phyloP scores from a whole-genome alignment of 2,113 vertebrate species.

The Xyrauchen texanus region DNA sequence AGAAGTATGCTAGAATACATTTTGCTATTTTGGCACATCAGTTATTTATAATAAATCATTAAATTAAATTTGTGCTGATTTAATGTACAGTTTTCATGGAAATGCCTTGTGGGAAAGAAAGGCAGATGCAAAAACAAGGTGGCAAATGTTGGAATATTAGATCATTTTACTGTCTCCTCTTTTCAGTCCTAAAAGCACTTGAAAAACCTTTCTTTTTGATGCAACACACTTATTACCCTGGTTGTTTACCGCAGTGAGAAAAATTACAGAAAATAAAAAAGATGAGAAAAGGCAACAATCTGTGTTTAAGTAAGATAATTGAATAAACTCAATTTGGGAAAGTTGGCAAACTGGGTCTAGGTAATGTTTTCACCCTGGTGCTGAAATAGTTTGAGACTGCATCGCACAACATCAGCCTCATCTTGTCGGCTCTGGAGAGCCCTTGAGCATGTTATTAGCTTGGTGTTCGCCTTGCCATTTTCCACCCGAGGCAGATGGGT shows the following conservation, averaged over 20 bases:
- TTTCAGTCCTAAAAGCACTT: conserved; percentile 29
- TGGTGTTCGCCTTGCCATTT: conserved; percentile 94
- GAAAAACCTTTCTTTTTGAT: not conserved
- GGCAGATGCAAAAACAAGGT: conserved; percentile 7
- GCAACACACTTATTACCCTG: conserved; percentile 20
- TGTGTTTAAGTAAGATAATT: conserved; percentile 64
- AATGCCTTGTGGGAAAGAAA: conserved; percentile 10
- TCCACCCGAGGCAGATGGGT: conserved; percentile 99
- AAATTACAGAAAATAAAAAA: conserved; percentile 15
- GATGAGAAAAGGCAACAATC: conserved; percentile 40
- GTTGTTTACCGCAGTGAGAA: conserved; percentile 20
- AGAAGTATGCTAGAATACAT: no score
- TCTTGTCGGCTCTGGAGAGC: conserved; percentile 96
- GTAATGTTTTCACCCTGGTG: conserved; percentile 84
- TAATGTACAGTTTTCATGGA: not conserved
- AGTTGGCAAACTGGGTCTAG: conserved; percentile 61
- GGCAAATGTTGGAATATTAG: conserved; percentile 27
- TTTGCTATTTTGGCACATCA: not conserved
- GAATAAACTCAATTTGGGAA: conserved; percentile 60
- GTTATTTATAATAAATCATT: not conserved
- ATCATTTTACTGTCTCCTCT: conserved; percentile 10
- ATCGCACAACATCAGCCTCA: conserved; percentile 91
- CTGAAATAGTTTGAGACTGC: conserved; percentile 86
- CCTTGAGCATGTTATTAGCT: conserved; percentile 99
- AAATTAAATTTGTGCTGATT: not conserved